Base-by-base conservation (phyloP, 2,888 invertebrate species). In the Cryptocephalus moraei region DNA sequence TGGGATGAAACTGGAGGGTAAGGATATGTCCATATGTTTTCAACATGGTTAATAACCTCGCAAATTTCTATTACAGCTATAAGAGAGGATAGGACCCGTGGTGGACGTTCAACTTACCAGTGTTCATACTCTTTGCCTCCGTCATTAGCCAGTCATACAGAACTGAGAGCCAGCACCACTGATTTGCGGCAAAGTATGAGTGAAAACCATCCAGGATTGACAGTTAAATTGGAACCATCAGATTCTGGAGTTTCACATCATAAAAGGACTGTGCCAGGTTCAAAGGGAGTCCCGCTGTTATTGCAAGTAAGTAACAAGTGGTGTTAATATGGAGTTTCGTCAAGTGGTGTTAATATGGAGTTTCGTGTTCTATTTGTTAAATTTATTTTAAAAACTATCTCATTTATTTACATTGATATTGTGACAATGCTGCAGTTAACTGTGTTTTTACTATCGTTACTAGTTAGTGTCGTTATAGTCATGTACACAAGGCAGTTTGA, bases 1-100 rank as follows among this genome's bases (percentile, higher is more conserved):
- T 70, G 96, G 96, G 49, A 96, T 96, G 96, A 94, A 93, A 70
- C 74, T 95, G 40, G 95, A 96, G 81, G 87, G 88, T 87, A 67
- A 22, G 22, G 22, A 22, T 22, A 22, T 22, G 12, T 44, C 9
- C 8, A 41, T n/a, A 40, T 8, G 9, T 39, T 41, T 44, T 44
- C 11, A 12, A 39, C 11, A 46, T 32, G 8, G 13, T n/a, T 11
- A 9, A 39, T 22, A 10, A 11, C 10, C 36, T 11, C 6, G 12
- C 4, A 14, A 14, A 40, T 48, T 39, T 47, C 8, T 22, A 9
- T 64, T 65, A 46, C 72, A 80, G 96, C 96, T 8, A 95, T 96
- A 49, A 75, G 96, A 50, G 93, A 93, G 66, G 95, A 96, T 71
- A 75, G 96, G 44, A 95, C 95, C 0, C 77, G 96, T 43, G 96